These are phyloP conservation scores for Ailuropoda melanoleuca DNA, from an alignment of 2,113 vertebrate species.

Conservation along the genomic window DNA sequence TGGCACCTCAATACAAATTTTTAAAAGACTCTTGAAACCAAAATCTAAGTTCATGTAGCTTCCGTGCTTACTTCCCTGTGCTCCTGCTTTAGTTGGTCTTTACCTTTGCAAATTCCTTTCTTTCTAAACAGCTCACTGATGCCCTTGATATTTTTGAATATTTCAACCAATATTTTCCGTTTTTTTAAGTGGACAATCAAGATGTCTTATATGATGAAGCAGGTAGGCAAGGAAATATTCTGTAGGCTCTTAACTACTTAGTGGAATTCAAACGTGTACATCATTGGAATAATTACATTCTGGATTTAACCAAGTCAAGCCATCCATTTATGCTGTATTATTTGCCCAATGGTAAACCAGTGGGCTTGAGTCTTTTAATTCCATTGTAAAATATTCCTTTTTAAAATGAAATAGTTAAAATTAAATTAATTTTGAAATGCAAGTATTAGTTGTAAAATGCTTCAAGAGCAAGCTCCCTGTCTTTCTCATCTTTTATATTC, in stretches of 20 bases:
- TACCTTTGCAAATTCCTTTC: neutral
- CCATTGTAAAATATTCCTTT: neutral
- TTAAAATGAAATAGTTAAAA: neutral
- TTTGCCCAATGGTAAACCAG: neutral
- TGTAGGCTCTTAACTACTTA: neutral
- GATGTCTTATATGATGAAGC: neutral
- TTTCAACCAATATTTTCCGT: neutral
- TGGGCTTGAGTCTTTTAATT: neutral
- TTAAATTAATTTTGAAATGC: conserved; percentile 22
- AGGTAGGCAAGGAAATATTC: neutral
- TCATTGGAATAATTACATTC: neutral
- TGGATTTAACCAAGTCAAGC: neutral
- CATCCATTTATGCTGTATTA: neutral
- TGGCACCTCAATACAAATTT: neutral
- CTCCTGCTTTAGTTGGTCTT: neutral
- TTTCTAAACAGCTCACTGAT: neutral
- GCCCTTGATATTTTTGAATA: neutral
- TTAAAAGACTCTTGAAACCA: neutral
- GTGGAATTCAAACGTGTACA: neutral
- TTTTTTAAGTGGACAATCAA: neutral
- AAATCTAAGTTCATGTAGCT: neutral
- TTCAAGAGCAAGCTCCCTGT: neutral
- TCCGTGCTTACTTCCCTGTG: neutral
- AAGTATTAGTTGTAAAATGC: neutral
- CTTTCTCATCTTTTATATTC: neutral